phyloP scores from a whole-genome alignment of 2,888 invertebrate species.

The Sphaeridia pumilis region DNA sequence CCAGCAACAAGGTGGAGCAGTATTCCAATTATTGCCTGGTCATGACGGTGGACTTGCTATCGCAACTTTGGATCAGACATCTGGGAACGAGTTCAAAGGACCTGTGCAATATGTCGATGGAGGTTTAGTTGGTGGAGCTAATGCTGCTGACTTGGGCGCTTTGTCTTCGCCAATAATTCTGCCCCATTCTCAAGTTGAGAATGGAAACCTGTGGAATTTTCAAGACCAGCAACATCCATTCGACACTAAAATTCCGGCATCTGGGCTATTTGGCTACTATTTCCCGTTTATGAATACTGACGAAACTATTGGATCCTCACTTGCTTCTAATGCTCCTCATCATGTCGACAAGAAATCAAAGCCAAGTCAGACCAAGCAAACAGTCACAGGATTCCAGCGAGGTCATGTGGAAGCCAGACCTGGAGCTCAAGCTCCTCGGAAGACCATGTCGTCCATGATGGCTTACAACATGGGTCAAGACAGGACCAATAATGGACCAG shows the following conservation, averaged over 20 bases:
- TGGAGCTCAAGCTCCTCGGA: neutral
- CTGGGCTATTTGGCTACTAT: conserved; percentile 3
- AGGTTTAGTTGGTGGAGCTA: neutral
- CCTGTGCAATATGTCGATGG: neutral
- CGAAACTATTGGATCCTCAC: conserved; percentile 6
- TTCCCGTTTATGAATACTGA: conserved; percentile 8
- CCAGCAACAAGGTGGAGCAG: neutral
- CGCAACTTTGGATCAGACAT: too few relatives aligned
- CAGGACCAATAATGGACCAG: conserved; percentile 3
- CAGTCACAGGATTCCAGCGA: conserved; percentile 25
- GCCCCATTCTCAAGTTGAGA: conserved; percentile 10
- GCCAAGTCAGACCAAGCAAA: neutral
- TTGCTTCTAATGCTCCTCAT: neutral
- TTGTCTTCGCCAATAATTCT: conserved; percentile 3
- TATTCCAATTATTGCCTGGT: too few relatives aligned
- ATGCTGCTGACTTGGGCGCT: too few relatives aligned
- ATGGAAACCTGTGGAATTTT: conserved; percentile 20
- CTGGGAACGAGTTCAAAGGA: too few relatives aligned
- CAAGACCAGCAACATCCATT: conserved; percentile 5
- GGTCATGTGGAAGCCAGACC: conserved; percentile 30
- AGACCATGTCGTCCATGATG: neutral
- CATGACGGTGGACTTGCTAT: too few relatives aligned
- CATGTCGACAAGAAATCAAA: neutral
- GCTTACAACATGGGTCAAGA: neutral
- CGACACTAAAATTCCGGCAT: too few relatives aligned